Base-by-base conservation (phyloP, 2,113 vertebrate genomes). In the Calidris pugnax region DNA sequence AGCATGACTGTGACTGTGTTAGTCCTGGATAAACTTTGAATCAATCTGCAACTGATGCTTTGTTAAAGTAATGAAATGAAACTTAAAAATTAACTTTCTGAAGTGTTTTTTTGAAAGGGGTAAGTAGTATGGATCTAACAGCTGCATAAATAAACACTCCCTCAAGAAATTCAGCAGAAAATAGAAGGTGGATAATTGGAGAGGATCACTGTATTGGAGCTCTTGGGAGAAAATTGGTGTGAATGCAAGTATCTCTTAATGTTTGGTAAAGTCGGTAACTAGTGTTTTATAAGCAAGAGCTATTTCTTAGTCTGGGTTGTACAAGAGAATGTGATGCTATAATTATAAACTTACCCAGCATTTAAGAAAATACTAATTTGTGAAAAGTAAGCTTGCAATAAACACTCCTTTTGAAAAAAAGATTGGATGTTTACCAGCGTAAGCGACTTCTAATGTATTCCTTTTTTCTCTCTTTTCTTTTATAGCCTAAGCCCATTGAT, bases 401-500 rank as follows among this genome's bases (percentile, higher is more conserved):
- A 32, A 15, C 3, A n/a, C 2, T 53, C 4, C 12, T 79, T 74
- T 87, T 48, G 9, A 37, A 37, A 37, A n/a, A 12, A 23, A 23
- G 4, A 8, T 35, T 3, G n/a, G 11, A 1, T 51, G 56, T 45
- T 89, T 76, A 43, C 6, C 22, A 73, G 50, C 19, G 37, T 23
- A 72, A 55, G 8, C 47, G 30, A 64, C 22, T 88, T 64, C 3
- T 63, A 10, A 69, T 78, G 7, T 85, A 62, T 74, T 80, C 1
- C 19, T 80, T 47, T 95, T 59, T 10, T 89, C 85, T 12, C n/a
- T 57, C 10, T 91, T 83, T 63, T 24, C 57, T 78, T 91, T 67
- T 79, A 20, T 92, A 99, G 99, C 99, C 99, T 19, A 99, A 99
- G 97, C 99, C 99, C 79, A 99, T 99, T 76, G 99, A 99, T 74